phyloP scores from a whole-genome alignment of 2,888 invertebrate genomes.

The Drosophila koepferae region DNA sequence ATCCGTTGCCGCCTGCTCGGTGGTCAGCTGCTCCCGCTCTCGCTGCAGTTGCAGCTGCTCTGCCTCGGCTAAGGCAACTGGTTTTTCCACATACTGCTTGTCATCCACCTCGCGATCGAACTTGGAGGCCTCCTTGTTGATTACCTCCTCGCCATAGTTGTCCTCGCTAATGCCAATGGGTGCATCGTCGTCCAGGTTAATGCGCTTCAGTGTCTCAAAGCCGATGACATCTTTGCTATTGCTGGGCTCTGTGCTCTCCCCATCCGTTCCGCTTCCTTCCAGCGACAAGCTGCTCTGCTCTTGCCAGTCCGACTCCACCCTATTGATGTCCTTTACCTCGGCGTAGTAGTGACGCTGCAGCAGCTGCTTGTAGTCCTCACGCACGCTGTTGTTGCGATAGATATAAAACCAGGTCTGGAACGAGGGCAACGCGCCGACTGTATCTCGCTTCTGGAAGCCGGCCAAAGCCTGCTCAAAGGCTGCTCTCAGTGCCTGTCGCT shows the following conservation, averaged over 20 bases:
- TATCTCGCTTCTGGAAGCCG: constrained; percentile 74
- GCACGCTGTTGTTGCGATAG: constrained; percentile 88
- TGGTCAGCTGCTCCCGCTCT: constrained; percentile 30
- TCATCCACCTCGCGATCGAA: constrained; percentile 85
- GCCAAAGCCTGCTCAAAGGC: constrained; percentile 75
- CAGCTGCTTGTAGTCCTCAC: constrained; percentile 87
- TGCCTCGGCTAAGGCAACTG: constrained; percentile 83
- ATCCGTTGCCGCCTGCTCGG: constrained; percentile 58
- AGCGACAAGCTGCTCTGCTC: constrained; percentile 70
- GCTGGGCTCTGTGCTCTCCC: constrained; percentile 54
- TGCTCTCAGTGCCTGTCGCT: constrained; percentile 79
- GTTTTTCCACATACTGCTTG: constrained; percentile 85
- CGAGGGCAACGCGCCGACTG: constrained; percentile 85
- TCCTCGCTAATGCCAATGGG: constrained; percentile 52
- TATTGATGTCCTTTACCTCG: constrained; percentile 86
- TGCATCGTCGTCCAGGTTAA: constrained; percentile 72
- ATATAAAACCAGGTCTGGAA: constrained; percentile 89
- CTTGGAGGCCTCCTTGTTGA: constrained; percentile 83
- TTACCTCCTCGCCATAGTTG: constrained; percentile 71
- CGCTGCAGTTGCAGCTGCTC: constrained; percentile 43
- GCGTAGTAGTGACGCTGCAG: constrained; percentile 88
- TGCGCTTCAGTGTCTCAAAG: constrained; percentile 84
- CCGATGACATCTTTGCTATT: constrained; percentile 85
- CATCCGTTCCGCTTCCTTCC: constrained; percentile 30
- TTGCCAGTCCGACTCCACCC: constrained; percentile 79